Base-by-base conservation (phyloP, 2,888 invertebrate genomes). In the Erpobdella octoculata region DNA sequence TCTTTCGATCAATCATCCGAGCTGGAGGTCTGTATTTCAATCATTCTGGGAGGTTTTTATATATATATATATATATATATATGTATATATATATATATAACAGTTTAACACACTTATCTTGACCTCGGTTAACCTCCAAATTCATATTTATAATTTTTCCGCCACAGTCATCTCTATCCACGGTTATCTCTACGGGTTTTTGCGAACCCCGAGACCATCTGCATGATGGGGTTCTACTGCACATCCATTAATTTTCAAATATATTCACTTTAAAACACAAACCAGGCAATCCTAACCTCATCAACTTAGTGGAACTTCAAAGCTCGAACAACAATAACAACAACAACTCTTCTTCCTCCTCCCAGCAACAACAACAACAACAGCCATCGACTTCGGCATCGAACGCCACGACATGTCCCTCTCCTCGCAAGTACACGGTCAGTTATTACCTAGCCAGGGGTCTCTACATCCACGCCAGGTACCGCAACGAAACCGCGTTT, bases 371-470 rank as follows among this genome's bases (percentile, higher is more conserved):
- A n/a, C 62, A 62, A 31, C 31, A 31, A 6, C 12, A n/a, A n/a
- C 12, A 68, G 36, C 21, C 69, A n/a, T 37, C 68, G 0, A 12
- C 37, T 5, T 28, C 71, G 8, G 41, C 35, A n/a, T 6, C 28
- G 3, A 46, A 18, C 46, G 70, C 21, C 69, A 58, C 28, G 1
- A 21, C 41, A 46, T 71, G 21, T 31, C 53, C 61, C 5, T 48
- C 36, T 2, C 15, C 70, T n/a, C 61, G 71, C 53, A 74, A 74
- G 53, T 74, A 75, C 73, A 74, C 75, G 3, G 75, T 75, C 46
- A 74, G 75, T 46, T 76, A 76, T 71, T 76, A 76, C 67, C 71
- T 76, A 25, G 75, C 76, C 12, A 62, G 76, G 3, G 76, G 76
- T 9, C 65, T 76, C 28, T 76, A 76, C 71, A 76, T 76, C 46